Conservation (phyloP, 37 sponge, comb jelly and placozoan genomes). For the Beroe ovata region DNA sequence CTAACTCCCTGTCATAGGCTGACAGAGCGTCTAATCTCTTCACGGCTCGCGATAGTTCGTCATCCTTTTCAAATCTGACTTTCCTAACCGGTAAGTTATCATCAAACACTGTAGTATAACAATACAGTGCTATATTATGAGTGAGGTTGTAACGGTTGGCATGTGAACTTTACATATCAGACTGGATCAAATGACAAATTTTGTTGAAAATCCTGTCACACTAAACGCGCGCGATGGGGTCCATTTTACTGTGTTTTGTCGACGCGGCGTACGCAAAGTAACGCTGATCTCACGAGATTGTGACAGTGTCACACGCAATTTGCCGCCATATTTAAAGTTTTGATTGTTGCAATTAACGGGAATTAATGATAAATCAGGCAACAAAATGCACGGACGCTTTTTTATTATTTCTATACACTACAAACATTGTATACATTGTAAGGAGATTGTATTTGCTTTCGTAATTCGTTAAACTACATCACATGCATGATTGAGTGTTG, state of each 20-base stretch:
- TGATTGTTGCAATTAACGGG: neutral
- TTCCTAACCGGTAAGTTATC: no score
- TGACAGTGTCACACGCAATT: neutral
- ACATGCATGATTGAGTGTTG: no score
- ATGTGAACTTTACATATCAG: neutral
- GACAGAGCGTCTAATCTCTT: slow-evolving; percentile 24
- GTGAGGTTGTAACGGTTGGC: neutral
- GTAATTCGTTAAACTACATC: no score
- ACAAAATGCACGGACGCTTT: no score
- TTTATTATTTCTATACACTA: no score
- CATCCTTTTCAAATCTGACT: slow-evolving; percentile 35
- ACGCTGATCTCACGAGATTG: neutral
- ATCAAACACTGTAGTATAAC: no score
- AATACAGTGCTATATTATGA: no score
- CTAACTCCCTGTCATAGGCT: slow-evolving; percentile 50
- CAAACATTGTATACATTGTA: no score
- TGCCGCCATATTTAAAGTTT: neutral
- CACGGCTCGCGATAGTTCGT: slow-evolving; percentile 53
- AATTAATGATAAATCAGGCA: no score
- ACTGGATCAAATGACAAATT: neutral
- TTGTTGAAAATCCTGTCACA: slow-evolving; percentile 47
- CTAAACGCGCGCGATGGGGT: slow-evolving; percentile 6
- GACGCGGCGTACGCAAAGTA: slow-evolving; percentile 17
- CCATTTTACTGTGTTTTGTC: neutral
- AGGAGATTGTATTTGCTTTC: no score